A percentile compares a stretch with the other conserved stretches of the same genome.
phyloP scores from a whole-genome alignment of 1,140 invertebrate species.

The Zaprionus camerounensis region DNA sequence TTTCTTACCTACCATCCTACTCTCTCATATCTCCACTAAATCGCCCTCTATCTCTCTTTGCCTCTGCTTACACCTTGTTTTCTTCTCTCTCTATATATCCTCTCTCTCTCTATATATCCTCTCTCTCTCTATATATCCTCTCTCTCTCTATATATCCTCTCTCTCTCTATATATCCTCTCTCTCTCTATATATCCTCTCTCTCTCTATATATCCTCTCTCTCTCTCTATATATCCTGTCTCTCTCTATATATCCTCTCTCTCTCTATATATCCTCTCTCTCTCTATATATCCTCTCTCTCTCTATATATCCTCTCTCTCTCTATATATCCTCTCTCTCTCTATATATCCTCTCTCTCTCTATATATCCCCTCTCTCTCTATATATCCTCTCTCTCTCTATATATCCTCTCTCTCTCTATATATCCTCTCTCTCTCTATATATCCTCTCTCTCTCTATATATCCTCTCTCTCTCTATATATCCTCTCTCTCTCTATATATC shows the following conservation, averaged over 20 bases:
- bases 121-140: conserved; percentile 37
- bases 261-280: conserved; percentile 36
- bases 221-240: not conserved
- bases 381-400: not conserved
- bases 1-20: too few species aligned
- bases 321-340: not conserved
- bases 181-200: not conserved
- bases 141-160: not conserved
- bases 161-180: conserved; percentile 37
- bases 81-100: not conserved
- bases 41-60: not conserved
- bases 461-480: not conserved
- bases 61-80: not conserved
- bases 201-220: conserved; percentile 37
- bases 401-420: not conserved
- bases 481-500: not conserved
- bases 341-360: not conserved
- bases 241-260: not conserved
- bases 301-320: not conserved
- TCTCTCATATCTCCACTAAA: too few species aligned
- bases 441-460: not conserved
- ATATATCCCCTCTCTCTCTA: not conserved
- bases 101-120: not conserved
- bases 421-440: not conserved
- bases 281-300: conserved; percentile 44